A percentile compares a stretch with the other conserved stretches of the same genome.
These are phyloP conservation scores for Amphipoea oculea DNA, from an alignment of 2,888 invertebrate species.

Conservation along the genomic window DNA sequence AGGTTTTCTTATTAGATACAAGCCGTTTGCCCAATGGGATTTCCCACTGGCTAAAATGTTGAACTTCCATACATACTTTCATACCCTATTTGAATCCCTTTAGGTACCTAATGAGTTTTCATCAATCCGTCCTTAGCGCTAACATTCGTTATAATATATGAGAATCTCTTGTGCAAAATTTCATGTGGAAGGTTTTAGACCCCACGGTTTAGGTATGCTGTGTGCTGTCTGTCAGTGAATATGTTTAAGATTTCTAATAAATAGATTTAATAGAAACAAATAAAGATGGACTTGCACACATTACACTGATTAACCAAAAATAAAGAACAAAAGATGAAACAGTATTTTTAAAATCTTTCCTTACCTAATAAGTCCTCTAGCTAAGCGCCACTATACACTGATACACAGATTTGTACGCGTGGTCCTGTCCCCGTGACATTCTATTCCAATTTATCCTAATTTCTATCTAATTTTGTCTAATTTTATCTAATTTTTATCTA, in stretches of 20 bases:
- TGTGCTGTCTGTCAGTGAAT: background rate
- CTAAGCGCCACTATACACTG: background rate
- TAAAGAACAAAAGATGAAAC: background rate
- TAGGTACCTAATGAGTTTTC: background rate
- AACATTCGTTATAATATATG: background rate
- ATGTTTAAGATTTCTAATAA: background rate
- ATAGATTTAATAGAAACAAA: background rate
- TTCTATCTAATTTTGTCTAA: too few species aligned
- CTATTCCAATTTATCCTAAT: too few species aligned
- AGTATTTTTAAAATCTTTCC: background rate
- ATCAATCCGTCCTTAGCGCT: background rate
- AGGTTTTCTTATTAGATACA: background rate
- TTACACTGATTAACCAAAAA: background rate
- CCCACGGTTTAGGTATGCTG: background rate
- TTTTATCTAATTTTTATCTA: too few species aligned
- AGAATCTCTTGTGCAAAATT: background rate
- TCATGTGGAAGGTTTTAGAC: background rate
- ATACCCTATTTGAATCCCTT: background rate
- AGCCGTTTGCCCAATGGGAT: background rate
- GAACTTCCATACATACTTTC: background rate
- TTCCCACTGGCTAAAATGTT: background rate
- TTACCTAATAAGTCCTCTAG: too few species aligned
- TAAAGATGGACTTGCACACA: background rate
- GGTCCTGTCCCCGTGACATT: background rate
- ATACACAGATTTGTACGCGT: background rate